Conservation (phyloP, 2,888 invertebrate species). For the Dexiosoma caninum region DNA sequence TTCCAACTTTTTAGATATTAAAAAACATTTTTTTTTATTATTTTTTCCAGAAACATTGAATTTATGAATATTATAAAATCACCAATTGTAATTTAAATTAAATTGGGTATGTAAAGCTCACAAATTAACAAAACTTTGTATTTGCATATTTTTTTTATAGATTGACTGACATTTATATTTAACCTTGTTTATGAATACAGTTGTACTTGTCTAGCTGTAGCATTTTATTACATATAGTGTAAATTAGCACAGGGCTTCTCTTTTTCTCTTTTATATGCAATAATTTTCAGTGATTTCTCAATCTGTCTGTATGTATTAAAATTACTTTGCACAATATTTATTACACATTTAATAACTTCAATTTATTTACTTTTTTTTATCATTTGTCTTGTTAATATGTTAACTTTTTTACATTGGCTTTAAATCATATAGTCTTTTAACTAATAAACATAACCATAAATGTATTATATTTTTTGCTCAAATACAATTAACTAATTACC, state of each 20-base stretch:
- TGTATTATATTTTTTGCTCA: slow-evolving; percentile 15
- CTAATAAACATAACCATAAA: slow-evolving; percentile 59
- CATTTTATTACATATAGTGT: neutral
- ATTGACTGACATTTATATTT: slow-evolving; percentile 53
- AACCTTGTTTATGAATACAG: slow-evolving; percentile 49
- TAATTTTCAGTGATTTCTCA: slow-evolving; percentile 46
- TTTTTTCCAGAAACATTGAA: neutral
- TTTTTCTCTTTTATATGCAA: slow-evolving; percentile 12
- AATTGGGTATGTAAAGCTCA: neutral
- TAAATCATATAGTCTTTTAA: slow-evolving; percentile 19
- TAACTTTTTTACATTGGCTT: too few relatives aligned
- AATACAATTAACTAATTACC: slow-evolving; percentile 27
- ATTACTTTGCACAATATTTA: slow-evolving; percentile 46
- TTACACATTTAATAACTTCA: neutral
- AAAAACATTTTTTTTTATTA: too few relatives aligned
- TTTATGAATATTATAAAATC: neutral
- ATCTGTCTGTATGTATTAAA: slow-evolving; percentile 7
- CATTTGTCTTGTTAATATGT: too few relatives aligned
- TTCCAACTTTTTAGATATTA: too few relatives aligned
- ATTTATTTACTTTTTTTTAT: neutral
- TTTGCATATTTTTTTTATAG: slow-evolving; percentile 20
- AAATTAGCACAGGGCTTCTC: neutral
- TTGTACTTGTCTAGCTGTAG: slow-evolving; percentile 5
- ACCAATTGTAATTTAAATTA: neutral
- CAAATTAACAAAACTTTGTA: slow-evolving; percentile 28